A percentile compares a stretch with the other conserved stretches of the same genome.
Evolutionary conservation across 2,113 vertebrate species (phyloP).

Genomic region (Triplophysa siluroides): DNA sequence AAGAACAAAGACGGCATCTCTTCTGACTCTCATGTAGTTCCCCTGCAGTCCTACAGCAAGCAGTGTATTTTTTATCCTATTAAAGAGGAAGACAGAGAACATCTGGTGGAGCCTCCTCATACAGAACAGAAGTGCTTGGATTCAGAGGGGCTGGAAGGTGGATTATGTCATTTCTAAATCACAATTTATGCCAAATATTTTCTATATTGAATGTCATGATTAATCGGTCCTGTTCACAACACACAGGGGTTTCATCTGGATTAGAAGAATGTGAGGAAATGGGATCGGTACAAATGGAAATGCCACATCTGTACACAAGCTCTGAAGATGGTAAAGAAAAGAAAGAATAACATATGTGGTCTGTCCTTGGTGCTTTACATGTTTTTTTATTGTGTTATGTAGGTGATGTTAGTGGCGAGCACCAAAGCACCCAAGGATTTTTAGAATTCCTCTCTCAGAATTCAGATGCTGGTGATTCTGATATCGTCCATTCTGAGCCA

Average conservation of each 20-base stretch:
- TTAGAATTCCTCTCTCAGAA: constrained; percentile 68
- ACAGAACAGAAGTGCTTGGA: constrained; percentile 36
- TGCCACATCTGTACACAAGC: constrained; percentile 52
- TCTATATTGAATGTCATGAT: background rate
- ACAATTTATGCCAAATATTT: background rate
- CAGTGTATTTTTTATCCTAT: constrained; percentile 79
- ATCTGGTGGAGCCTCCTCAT: constrained; percentile 60
- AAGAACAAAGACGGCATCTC: constrained; percentile 8
- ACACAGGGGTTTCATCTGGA: constrained; percentile 42
- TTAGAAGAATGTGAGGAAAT: constrained; percentile 58
- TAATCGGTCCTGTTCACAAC: constrained; percentile 33
- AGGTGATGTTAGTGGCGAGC: constrained; percentile 59
- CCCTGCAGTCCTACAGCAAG: constrained; percentile 55
- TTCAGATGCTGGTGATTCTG: constrained; percentile 65
- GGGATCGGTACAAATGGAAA: constrained; percentile 49
- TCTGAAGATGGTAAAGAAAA: constrained; percentile 60
- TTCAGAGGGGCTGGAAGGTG: constrained; percentile 33
- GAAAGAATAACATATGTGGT: background rate
- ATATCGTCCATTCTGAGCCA: constrained; percentile 61
- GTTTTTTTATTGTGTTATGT: constrained; percentile 26
- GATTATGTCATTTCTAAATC: constrained; percentile 46
- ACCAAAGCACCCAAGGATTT: constrained; percentile 59
- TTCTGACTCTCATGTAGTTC: constrained; percentile 20
- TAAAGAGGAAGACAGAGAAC: constrained; percentile 74
- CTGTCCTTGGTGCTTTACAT: background rate